Evolutionary conservation across 2,797 vertebrate genomes (phyloP).

Genomic region (Botia kubotai): DNA sequence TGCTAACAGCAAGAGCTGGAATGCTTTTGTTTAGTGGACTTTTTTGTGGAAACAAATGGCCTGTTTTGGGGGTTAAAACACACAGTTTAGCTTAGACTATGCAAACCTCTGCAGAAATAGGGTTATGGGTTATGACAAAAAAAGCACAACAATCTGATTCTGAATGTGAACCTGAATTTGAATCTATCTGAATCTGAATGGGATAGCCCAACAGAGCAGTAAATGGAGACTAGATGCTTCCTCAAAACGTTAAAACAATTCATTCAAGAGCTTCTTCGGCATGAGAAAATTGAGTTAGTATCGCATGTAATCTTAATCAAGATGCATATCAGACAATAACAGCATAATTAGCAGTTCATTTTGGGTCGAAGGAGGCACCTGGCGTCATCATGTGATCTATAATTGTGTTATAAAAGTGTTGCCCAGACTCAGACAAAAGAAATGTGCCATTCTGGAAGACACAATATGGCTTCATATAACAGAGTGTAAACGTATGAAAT

Average conservation of each 20-base stretch:
- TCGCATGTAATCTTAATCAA: slow-evolving; percentile 25
- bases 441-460: background rate
- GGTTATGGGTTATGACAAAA: too few species aligned
- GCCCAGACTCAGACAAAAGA: slow-evolving; percentile 4
- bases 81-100: background rate
- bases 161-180: background rate
- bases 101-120: background rate
- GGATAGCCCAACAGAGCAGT: background rate
- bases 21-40: background rate
- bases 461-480: background rate
- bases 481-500: slow-evolving; percentile 1
- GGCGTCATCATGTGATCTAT: slow-evolving; percentile 2
- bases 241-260: background rate
- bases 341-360: slow-evolving; percentile 42
- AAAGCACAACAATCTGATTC: background rate
- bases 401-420: slow-evolving; percentile 16
- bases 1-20: slow-evolving; percentile 1
- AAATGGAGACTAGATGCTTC: background rate
- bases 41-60: background rate
- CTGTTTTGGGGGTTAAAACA: background rate
- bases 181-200: too few species aligned
- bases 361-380: slow-evolving; percentile 27
- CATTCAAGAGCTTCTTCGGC: slow-evolving; percentile 12
- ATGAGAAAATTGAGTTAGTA: slow-evolving; percentile 23
- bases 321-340: slow-evolving; percentile 32